Evolutionary conservation across 2,113 vertebrate species (phyloP).

Genomic region (Mystacornis crossleyi): DNA sequence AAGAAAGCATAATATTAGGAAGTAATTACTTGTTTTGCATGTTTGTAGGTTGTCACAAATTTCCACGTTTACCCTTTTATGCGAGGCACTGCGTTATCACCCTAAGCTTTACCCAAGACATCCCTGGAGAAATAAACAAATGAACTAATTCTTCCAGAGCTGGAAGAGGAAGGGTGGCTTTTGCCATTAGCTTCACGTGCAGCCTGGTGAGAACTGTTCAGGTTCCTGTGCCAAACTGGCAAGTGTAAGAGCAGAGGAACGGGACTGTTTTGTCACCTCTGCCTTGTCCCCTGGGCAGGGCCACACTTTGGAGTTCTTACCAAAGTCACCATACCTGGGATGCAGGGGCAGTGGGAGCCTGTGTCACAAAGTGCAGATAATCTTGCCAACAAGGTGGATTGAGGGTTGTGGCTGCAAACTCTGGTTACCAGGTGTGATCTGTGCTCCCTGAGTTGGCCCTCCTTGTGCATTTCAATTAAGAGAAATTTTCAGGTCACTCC

Average conservation of each 20-base stretch:
- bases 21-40: not conserved
- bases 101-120: not conserved
- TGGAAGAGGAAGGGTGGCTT: not conserved
- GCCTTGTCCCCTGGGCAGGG: not conserved
- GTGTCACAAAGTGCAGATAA: not conserved
- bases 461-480: not conserved
- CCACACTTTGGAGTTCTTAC: not conserved
- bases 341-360: not conserved
- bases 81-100: rapidly evolving
- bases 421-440: not conserved
- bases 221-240: not conserved
- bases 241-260: not conserved
- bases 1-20: not conserved
- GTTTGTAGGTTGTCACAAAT: not conserved
- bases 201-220: not conserved
- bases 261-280: not conserved
- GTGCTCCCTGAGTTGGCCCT: not conserved
- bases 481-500: not conserved
- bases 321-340: not conserved
- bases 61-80: not conserved
- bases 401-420: not conserved
- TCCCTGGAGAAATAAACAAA: not conserved
- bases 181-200: not conserved
- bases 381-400: not conserved
- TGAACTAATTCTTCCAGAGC: not conserved